Evolutionary conservation across 2,113 vertebrate species (phyloP).

Genomic region (Uria aalge): DNA sequence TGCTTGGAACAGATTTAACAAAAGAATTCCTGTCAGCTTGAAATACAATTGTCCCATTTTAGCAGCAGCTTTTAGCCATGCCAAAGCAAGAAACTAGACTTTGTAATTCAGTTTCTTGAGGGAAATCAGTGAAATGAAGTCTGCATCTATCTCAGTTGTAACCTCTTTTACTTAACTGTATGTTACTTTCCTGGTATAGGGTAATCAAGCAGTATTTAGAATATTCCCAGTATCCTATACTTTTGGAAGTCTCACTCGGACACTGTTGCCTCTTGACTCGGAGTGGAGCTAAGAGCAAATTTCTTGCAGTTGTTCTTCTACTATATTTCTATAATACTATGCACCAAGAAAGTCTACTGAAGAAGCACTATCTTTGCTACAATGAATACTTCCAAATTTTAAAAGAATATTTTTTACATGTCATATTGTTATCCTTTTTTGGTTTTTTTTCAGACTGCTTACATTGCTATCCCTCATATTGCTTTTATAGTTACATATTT

Average conservation of each 20-base stretch:
- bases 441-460: neutral
- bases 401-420: neutral
- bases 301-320: neutral
- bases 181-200: neutral
- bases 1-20: neutral
- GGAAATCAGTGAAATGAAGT: neutral
- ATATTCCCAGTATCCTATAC: accelerated
- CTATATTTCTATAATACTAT: neutral
- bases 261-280: neutral
- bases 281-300: neutral
- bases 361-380: neutral
- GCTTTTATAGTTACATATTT: neutral
- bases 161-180: neutral
- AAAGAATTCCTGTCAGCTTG: neutral
- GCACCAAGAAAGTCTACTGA: neutral
- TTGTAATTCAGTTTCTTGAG: neutral
- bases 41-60: neutral
- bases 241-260: neutral
- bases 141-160: neutral
- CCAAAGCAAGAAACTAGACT: neutral
- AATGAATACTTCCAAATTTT: neutral
- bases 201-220: accelerated
- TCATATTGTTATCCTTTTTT: neutral
- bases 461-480: neutral
- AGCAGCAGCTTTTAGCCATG: neutral